These are phyloP conservation scores for Psilanteris sp. DNA, from an alignment of 1,140 invertebrate genomes.

Conservation along the genomic window DNA sequence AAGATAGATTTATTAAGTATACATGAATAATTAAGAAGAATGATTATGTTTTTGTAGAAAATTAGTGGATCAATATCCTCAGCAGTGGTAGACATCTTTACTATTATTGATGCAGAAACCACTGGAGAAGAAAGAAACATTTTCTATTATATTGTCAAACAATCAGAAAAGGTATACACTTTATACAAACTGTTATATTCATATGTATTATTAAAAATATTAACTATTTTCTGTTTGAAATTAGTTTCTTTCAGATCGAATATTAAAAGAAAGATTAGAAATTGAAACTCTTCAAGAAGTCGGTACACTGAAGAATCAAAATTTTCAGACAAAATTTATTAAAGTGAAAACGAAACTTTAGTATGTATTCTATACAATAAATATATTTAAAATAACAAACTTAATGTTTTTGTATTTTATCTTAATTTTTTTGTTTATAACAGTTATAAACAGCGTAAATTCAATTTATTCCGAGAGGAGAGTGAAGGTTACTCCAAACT, in stretches of 20 bases:
- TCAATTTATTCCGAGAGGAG: slow-evolving; percentile 98
- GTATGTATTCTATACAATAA: slow-evolving; percentile 84
- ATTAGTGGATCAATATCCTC: slow-evolving; percentile 88
- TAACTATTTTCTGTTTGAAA: slow-evolving; percentile 63
- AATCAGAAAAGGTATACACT: slow-evolving; percentile 84
- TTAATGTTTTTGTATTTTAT: slow-evolving; percentile 16
- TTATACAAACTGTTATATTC: slow-evolving; percentile 12
- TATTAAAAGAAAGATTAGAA: slow-evolving; percentile 95
- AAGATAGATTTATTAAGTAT: neutral
- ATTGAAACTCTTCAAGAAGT: slow-evolving; percentile 95
- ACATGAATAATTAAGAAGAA: neutral
- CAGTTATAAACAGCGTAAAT: slow-evolving; percentile 99
- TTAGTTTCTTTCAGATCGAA: slow-evolving; percentile 88
- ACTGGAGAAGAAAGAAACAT: slow-evolving; percentile 84
- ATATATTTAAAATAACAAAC: neutral
- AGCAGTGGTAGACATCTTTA: slow-evolving; percentile 88
- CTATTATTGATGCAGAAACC: slow-evolving; percentile 89
- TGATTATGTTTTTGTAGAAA: slow-evolving; percentile 77
- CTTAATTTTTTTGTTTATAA: too few relatives aligned
- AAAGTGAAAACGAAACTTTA: slow-evolving; percentile 99
- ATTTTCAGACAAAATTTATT: slow-evolving; percentile 97
- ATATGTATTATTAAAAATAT: too few relatives aligned
- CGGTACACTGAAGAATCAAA: slow-evolving; percentile 94
- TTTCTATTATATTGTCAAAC: slow-evolving; percentile 88
- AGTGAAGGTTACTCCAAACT: slow-evolving; percentile 99